Evolutionary conservation across 2,113 vertebrate genomes (phyloP), one percentile per base, ranked within the genome.

Genomic region (Hucho hucho): DNA sequence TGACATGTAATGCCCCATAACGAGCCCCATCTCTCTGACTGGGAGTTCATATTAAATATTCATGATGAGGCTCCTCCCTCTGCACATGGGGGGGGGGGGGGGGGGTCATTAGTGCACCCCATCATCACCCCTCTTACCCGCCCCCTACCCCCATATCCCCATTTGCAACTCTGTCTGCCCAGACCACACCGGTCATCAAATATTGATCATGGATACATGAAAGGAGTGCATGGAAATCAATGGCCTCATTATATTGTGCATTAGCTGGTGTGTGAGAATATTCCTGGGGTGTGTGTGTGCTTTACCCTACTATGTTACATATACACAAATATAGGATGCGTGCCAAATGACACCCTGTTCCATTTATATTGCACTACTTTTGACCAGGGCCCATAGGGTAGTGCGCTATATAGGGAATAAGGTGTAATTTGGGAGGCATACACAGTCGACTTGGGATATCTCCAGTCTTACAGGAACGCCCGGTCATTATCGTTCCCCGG

Each of bases 171-270:
- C 76, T 71, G 63, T 83, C 77, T 43, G 70, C 75, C 72, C 79
- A 77, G 69, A 74, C 75, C 75, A 68, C 74, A 86, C 64, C 74
- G 68, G 66, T 73, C 86, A 92, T 93, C 84, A 90, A 92, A 92
- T 91, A 92, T 92, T 93, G 80, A 93, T 90, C 18, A 69, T 77
- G 70, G 83, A 77, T 86, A 79, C 82, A 87, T 91, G 81, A 92
- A 91, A 90, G 84, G 80, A 84, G 83, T 84, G 72, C 76, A 85
- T 83, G 70, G 84, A 32, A 91, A 93, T 89, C 88, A 80, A 88
- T 89, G 75, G 29, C 64, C 82, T 91, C 87, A 87, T 92, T 91
- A 90, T 89, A 81, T 88, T 59, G 49, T 56, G 67, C 79, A 78
- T 79, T 70, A 69, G 69, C 59, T 72, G 46, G 56, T 72, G 43